Conservation (phyloP, 1,140 invertebrate genomes). For the Homalodisca vitripennis region DNA sequence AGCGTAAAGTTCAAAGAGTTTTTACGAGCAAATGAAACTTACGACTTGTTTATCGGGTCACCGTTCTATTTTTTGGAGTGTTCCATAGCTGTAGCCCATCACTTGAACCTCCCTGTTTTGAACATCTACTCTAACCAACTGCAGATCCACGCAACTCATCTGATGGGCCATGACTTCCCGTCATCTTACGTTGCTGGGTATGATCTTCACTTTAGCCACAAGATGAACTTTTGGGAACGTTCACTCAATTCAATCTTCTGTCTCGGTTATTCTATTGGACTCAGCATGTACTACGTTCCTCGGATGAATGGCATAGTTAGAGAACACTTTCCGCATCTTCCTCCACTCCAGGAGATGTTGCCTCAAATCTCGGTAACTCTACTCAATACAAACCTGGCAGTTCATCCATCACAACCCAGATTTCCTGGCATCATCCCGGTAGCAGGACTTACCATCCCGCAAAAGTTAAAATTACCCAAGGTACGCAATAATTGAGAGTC, state of each 20-base stretch:
- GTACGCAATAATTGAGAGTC: too few relatives aligned
- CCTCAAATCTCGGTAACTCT: background rate
- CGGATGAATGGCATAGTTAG: background rate
- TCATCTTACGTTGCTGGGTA: background rate
- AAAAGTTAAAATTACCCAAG: background rate
- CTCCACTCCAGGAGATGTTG: slow-evolving; percentile 11
- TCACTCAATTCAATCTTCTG: background rate
- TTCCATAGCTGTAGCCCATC: background rate
- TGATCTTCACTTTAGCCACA: background rate
- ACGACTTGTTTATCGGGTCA: slow-evolving; percentile 6
- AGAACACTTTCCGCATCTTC: background rate
- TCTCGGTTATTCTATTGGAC: background rate
- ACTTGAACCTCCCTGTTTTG: background rate
- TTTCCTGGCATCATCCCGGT: slow-evolving; percentile 1
- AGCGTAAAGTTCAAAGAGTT: background rate
- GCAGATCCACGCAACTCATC: background rate
- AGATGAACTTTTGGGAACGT: slow-evolving; percentile 9
- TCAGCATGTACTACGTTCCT: slow-evolving; percentile 1
- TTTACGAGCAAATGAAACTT: background rate
- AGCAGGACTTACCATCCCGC: background rate
- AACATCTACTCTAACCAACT: slow-evolving; percentile 12
- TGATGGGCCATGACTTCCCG: background rate
- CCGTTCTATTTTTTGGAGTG: background rate
- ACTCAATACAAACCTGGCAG: background rate
- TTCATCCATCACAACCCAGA: background rate